Percentiles rank a stretch among this genome's conserved stretches.
These are phyloP conservation scores for Dryobota labecula DNA, from an alignment of 2,888 invertebrate species.

Conservation along the genomic window DNA sequence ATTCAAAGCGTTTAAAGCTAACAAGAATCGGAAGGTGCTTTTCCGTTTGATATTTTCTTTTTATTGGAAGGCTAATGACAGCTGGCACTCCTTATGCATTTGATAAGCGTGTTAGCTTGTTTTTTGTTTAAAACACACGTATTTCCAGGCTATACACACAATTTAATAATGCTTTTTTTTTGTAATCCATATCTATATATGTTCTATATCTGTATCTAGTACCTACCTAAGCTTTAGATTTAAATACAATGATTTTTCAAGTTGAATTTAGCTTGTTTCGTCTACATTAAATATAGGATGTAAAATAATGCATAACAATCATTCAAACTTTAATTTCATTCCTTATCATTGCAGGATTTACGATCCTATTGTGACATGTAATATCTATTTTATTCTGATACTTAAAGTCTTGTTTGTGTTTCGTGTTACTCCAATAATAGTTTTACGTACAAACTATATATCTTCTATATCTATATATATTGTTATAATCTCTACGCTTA, in stretches of 20 bases:
- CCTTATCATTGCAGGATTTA: not conserved
- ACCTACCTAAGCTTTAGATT: too few relatives aligned
- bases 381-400: slow-evolving; percentile 18
- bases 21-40: slow-evolving; percentile 65
- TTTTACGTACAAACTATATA: slow-evolving; percentile 39
- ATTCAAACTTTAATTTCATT: slow-evolving; percentile 2
- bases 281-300: not conserved
- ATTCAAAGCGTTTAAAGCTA: slow-evolving; percentile 61
- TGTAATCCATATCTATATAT: too few relatives aligned
- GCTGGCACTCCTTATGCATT: slow-evolving; percentile 47
- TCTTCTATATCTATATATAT: too few relatives aligned
- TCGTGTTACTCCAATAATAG: slow-evolving; percentile 38
- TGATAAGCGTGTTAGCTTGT: slow-evolving; percentile 19
- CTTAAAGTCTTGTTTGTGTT: slow-evolving; percentile 27
- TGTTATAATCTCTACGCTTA: too few relatives aligned
- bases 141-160: not conserved
- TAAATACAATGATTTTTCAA: too few relatives aligned
- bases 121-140: not conserved
- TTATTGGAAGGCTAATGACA: slow-evolving; percentile 63
- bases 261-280: too few relatives aligned
- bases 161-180: not conserved
- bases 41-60: slow-evolving; percentile 65
- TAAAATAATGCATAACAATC: not conserved
- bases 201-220: too few relatives aligned
- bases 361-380: slow-evolving; percentile 1